These are phyloP conservation scores for Petroica traversi DNA, from an alignment of 2,113 vertebrate genomes.

Conservation along the genomic window DNA sequence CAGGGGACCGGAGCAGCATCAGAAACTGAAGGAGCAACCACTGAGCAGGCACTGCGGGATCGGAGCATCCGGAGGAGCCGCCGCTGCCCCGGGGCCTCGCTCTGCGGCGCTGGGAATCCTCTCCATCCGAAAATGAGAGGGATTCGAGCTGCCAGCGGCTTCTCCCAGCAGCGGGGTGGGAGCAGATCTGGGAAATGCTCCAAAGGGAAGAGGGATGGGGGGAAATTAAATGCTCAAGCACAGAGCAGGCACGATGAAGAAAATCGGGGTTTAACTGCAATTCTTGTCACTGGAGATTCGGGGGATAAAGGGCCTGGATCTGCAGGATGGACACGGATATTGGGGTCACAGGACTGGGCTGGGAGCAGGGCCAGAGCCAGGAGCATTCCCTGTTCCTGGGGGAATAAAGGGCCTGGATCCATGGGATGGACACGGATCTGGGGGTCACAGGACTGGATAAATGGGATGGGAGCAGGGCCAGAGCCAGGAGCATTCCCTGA, in stretches of 20 bases:
- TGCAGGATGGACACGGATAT: rapidly evolving
- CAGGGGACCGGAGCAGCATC: too few species aligned
- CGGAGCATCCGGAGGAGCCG: too few species aligned
- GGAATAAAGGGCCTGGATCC: neutral
- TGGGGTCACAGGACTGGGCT: neutral
- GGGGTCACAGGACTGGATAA: neutral
- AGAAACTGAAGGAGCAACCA: too few species aligned
- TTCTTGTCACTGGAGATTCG: rapidly evolving
- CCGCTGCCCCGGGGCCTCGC: too few species aligned
- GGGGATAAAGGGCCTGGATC: neutral
- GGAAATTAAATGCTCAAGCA: neutral
- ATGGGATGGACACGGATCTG: rapidly evolving
- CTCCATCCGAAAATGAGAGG: neutral
- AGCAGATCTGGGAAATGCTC: neutral
- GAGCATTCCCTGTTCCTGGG: neutral
- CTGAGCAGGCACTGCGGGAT: too few species aligned
- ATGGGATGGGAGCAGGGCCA: rapidly evolving
- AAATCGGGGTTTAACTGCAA: rapidly evolving
- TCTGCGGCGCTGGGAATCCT: too few species aligned
- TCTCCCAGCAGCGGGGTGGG: neutral
- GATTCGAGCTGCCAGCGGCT: neutral
- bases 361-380: neutral
- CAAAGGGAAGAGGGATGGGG: rapidly evolving
- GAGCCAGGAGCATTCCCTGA: neutral
- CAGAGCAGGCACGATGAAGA: neutral